These are phyloP conservation scores for Copsychus sechellarum DNA, from an alignment of 2,113 vertebrate genomes.

Conservation along the genomic window DNA sequence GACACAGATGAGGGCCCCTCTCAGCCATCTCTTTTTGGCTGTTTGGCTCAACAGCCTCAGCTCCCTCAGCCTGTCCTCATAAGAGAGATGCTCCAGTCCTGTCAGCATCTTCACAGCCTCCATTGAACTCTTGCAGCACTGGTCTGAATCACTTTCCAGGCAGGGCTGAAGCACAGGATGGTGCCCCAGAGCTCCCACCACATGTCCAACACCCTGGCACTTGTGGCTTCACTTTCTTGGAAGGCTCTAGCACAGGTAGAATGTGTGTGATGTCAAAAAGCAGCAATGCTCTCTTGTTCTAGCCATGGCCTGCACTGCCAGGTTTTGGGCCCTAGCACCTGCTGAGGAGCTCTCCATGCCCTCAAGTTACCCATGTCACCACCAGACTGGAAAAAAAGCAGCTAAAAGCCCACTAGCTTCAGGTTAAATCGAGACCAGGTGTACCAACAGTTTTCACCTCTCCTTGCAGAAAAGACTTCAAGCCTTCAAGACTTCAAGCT, in stretches of 20 bases:
- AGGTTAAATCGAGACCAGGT: not conserved
- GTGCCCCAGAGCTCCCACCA: not conserved
- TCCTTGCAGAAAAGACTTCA: not conserved
- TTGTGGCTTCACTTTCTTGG: not conserved
- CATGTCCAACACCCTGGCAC: accelerated
- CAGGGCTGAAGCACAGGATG: not conserved
- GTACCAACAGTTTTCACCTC: not conserved
- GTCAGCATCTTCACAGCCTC: not conserved
- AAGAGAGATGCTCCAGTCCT: not conserved
- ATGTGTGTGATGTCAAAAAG: not conserved
- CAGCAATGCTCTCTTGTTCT: not conserved
- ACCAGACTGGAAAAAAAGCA: not conserved
- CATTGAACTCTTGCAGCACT: not conserved
- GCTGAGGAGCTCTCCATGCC: accelerated
- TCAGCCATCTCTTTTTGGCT: not conserved
- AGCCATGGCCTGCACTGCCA: not conserved
- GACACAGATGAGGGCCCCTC: not conserved
- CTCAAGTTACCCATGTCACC: not conserved
- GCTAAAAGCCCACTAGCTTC: not conserved
- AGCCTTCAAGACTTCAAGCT: not conserved
- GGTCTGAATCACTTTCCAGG: not conserved
- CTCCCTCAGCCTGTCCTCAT: not conserved
- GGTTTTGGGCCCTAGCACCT: not conserved
- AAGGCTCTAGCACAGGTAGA: not conserved
- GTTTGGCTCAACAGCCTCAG: not conserved